phyloP scores from a whole-genome alignment of 2,888 invertebrate species.

The Ctena decussata region DNA sequence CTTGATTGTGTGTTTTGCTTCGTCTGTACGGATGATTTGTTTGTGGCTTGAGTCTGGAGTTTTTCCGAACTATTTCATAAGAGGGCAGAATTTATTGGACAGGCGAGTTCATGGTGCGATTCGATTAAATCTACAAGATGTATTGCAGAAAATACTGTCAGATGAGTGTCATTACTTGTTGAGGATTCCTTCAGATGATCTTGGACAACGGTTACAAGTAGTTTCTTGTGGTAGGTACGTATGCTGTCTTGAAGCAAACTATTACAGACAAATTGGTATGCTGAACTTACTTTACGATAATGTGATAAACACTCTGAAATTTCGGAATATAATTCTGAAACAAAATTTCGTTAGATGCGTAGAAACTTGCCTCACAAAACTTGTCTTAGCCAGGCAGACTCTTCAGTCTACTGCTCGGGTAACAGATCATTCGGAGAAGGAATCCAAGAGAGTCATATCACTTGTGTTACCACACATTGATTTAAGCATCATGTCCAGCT shows the following conservation, averaged over 20 bases:
- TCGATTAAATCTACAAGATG: neutral
- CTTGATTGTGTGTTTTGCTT: neutral
- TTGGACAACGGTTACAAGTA: neutral
- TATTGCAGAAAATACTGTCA: neutral
- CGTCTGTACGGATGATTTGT: neutral
- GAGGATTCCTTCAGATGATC: neutral
- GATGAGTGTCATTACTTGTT: neutral
- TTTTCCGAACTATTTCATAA: neutral
- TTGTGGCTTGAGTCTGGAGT: neutral
- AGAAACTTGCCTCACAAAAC: too few species aligned
- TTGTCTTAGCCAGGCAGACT: too few species aligned
- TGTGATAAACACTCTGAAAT: neutral
- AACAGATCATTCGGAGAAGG: too few species aligned
- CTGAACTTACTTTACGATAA: neutral
- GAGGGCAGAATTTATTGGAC: neutral
- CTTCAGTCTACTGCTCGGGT: too few species aligned
- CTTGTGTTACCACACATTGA: too few species aligned
- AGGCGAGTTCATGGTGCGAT: neutral
- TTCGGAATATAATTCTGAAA: neutral
- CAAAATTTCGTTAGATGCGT: too few species aligned
- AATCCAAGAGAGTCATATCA: too few species aligned
- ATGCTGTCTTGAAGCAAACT: neutral
- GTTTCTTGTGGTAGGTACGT: neutral
- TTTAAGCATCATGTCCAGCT: too few species aligned
- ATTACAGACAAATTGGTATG: neutral